These are phyloP conservation scores for Carduelis carduelis DNA, from an alignment of 2,797 vertebrate species.

Conservation along the genomic window DNA sequence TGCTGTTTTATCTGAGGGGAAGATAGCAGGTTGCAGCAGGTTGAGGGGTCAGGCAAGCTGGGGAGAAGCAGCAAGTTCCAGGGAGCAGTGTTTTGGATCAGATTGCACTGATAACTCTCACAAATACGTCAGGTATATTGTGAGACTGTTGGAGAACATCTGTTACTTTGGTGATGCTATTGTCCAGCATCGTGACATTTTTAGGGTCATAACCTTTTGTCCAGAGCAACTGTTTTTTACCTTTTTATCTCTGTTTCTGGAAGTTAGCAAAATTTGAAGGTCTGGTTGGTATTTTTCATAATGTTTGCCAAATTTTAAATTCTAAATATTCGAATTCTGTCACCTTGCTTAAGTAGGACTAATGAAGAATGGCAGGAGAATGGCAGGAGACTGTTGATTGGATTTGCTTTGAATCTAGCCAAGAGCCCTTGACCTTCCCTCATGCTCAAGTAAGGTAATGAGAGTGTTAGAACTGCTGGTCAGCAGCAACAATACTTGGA, in stretches of 20 bases:
- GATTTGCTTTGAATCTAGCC: not conserved
- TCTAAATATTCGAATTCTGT: not conserved
- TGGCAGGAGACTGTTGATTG: not conserved
- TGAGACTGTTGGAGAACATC: not conserved
- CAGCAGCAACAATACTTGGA: not conserved
- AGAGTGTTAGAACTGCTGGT: not conserved
- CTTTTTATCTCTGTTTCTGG: not conserved
- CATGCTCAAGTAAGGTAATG: not conserved
- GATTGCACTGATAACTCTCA: not conserved
- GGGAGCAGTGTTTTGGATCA: not conserved
- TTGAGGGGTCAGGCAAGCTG: not conserved
- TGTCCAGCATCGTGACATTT: not conserved
- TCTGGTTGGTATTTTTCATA: not conserved
- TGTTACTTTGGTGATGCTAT: not conserved
- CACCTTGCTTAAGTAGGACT: not conserved
- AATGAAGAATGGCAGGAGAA: not conserved
- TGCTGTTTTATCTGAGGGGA: not conserved
- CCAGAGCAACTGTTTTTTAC: not conserved
- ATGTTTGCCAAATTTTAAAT: not conserved
- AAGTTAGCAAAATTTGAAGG: not conserved
- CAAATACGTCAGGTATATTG: not conserved
- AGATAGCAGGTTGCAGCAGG: not conserved
- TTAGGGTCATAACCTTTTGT: not conserved
- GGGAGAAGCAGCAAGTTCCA: not conserved
- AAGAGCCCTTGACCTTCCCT: fast-evolving